Base-by-base conservation (phyloP, 2,888 invertebrate species). In the Magallana nippona region DNA sequence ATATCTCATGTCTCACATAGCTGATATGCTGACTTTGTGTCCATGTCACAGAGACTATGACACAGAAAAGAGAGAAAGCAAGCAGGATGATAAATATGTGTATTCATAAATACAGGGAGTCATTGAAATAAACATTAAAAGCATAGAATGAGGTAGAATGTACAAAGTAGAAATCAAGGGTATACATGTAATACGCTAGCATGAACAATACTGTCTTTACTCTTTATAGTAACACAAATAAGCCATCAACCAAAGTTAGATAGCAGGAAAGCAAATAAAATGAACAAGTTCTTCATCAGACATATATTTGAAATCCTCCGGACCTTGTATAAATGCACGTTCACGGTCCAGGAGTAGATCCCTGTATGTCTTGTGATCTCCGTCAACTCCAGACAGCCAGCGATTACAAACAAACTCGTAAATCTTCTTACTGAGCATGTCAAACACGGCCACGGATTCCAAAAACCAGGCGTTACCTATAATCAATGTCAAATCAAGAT, bases 401-500 rank as follows among this genome's bases (percentile, higher is more conserved):
- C 86, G 84, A 13, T 90, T 88, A 89, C 93, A 93, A 2, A 89
- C 89, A 60, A 93, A 91, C 80, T 91, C 90, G 83, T 93, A 93
- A 19, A 90, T 90, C 56, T 90, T 86, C 82, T 89, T 90, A 57
- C 88, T 90, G n/a, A 86, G 84, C 88, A 89, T 89, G 88, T 94
- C 93, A 84, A 89, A 89, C 8, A 94, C 91, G 8, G 91, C 90
- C 27, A 93, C 93, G 55, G 89, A 87, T 27, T 93, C 93, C 83
- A 93, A 85, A 85, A 86, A 93, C 94, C 94, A 94, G 10, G 92
- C 93, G 89, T 89, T 92, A 63, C 88, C 93, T 93, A 83, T n/a
- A 81, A 85, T 22, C 78, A 78, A 84, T 56, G 10, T 60, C 2
- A 60, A 10, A 15, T 19, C 10, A 60, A 17, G 10, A 17, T 60